Conservation (phyloP, 2,888 invertebrate genomes). For the Pomacea canaliculata region DNA sequence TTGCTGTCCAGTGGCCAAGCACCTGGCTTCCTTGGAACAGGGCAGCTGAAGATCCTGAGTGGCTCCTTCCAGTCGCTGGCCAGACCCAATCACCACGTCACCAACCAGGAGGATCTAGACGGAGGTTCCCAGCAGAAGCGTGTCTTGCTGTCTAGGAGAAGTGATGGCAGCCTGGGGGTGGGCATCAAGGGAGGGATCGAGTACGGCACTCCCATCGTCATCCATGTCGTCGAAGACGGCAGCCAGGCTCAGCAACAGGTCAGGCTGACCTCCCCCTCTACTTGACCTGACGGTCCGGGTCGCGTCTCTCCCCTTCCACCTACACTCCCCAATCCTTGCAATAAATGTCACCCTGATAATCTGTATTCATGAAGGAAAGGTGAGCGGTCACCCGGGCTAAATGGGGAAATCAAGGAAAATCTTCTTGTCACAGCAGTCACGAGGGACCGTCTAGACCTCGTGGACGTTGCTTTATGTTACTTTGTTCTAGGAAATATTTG, state of each 20-base stretch:
- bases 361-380: too few species aligned
- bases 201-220: constrained; percentile 50
- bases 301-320: neutral
- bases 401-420: too few species aligned
- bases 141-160: constrained; percentile 48
- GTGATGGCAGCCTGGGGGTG: constrained; percentile 52
- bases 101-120: too few species aligned
- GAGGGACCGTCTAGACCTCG: too few species aligned
- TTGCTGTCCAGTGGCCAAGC: neutral
- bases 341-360: neutral
- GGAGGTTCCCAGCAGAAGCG: constrained; percentile 18
- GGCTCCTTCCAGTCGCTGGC: constrained; percentile 22
- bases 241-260: constrained; percentile 58
- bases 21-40: constrained; percentile 2
- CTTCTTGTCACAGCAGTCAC: too few species aligned
- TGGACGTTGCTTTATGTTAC: too few species aligned
- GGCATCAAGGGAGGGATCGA: constrained; percentile 58
- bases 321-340: neutral
- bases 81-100: neutral
- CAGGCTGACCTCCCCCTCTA: constrained; percentile 5
- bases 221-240: constrained; percentile 51
- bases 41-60: constrained; percentile 22
- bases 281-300: neutral
- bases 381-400: too few species aligned
- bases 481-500: too few species aligned